Evolutionary conservation across 2,888 invertebrate genomes (phyloP).

Genomic region (Callyntrura guangdongensis): DNA sequence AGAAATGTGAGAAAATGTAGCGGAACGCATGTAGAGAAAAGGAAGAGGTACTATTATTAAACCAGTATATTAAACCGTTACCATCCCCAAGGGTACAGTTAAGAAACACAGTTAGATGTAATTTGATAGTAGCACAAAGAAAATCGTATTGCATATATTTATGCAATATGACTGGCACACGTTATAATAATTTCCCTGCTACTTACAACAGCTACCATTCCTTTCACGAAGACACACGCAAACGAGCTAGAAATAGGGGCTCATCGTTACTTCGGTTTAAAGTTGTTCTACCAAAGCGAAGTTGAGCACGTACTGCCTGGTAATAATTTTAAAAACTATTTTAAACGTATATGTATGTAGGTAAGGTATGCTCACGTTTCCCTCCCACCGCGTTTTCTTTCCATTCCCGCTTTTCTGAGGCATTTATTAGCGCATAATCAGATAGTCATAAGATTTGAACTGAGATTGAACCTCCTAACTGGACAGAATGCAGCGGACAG

Average conservation of each 20-base stretch:
- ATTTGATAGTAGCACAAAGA: constrained; percentile 60
- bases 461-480: background rate
- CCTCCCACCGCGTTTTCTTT: background rate
- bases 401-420: constrained; percentile 10
- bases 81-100: constrained; percentile 68
- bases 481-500: no score
- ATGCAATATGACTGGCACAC: constrained; percentile 11
- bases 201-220: background rate
- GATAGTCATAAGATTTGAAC: constrained; percentile 39
- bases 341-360: background rate
- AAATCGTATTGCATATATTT: constrained; percentile 36
- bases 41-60: constrained; percentile 1
- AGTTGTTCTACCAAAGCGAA: background rate
- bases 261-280: background rate
- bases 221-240: background rate
- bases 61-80: constrained; percentile 38
- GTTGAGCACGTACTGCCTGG: background rate
- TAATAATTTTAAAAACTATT: background rate
- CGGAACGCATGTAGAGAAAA: background rate
- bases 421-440: constrained; percentile 64
- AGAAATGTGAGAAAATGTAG: background rate
- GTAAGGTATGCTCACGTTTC: background rate
- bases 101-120: constrained; percentile 72
- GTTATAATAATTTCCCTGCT: background rate
- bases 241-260: background rate